Base-by-base conservation (phyloP, 2,888 invertebrate genomes). In the Hanleya hanleyi region DNA sequence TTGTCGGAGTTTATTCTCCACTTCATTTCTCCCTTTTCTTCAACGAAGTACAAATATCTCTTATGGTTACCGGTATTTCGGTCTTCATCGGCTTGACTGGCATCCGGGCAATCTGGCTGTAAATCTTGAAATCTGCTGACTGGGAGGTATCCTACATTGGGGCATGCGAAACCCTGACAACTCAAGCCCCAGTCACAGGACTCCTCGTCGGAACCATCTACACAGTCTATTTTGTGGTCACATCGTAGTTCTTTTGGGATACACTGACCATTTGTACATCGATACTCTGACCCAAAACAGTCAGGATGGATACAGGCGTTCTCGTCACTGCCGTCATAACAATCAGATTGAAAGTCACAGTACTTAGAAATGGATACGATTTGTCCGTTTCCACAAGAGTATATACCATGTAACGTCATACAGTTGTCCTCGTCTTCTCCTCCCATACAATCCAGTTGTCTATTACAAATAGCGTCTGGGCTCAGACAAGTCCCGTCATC, bases 401-500 rank as follows among this genome's bases (percentile, higher is more conserved):
- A 64, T 12, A 22, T 36, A 2, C 15, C 37, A 26, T 4, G 18
- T 29, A 26, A 15, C 64, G 35, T 29, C 3, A 9, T 4, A 9
- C 64, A 64, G n/a, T 3, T 32, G 9, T 3, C n/a, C 36, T 64
- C 64, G 36, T 64, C 64, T 64, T 64, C 64, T 3, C 64, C 64
- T 1, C 64, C 64, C 4, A 36, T 18, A 33, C 64, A 64, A 64
- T 64, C 6, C 36, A 1, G 2, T 12, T 12, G 2, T n/a, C 64
- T 4, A 37, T 64, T 37, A 64, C 64, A 64, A n/a, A 64, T 37
- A 4, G 18, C 26, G 2, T 4, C 36, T 18, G 18, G n/a, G 15
- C n/a, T n/a, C 9, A 64, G 15, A 35, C 64, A 64, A 9, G 22
- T 36, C 3, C 64, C 64, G 38, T 64, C 64, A 64, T n/a, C 3